Conservation (phyloP, 1,140 invertebrate species). For the Philotrypesis tridentata region DNA sequence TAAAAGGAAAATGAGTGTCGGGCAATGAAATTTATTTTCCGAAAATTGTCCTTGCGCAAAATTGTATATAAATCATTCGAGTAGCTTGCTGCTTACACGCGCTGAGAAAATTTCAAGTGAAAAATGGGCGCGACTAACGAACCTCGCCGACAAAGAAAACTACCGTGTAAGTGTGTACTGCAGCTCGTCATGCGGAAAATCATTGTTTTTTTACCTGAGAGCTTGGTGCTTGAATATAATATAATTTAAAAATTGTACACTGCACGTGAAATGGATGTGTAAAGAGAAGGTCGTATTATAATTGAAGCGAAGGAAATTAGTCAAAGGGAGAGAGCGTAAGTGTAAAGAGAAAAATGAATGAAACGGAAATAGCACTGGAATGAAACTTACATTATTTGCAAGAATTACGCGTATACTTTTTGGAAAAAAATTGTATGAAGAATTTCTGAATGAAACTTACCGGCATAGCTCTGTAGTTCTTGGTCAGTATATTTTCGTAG, state of each 20-base stretch:
- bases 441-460: no score
- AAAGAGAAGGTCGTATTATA: no score
- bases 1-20: background rate
- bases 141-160: no score
- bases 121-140: no score
- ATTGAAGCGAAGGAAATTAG: no score
- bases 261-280: background rate
- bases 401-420: background rate
- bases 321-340: background rate
- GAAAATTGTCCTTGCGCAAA: background rate
- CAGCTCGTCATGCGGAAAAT: background rate
- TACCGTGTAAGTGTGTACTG: no score
- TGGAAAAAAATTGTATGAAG: no score
- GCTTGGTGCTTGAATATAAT: background rate
- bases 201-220: background rate
- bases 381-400: background rate
- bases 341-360: background rate
- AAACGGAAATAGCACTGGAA: no score
- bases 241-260: background rate
- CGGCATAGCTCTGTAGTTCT: no score
- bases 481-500: no score
- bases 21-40: background rate
- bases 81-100: background rate
- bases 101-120: no score
- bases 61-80: background rate